A percentile compares a stretch with the other conserved stretches of the same genome.
phyloP scores from a whole-genome alignment of 2,797 vertebrate genomes.

The Alexandromys oeconomus region DNA sequence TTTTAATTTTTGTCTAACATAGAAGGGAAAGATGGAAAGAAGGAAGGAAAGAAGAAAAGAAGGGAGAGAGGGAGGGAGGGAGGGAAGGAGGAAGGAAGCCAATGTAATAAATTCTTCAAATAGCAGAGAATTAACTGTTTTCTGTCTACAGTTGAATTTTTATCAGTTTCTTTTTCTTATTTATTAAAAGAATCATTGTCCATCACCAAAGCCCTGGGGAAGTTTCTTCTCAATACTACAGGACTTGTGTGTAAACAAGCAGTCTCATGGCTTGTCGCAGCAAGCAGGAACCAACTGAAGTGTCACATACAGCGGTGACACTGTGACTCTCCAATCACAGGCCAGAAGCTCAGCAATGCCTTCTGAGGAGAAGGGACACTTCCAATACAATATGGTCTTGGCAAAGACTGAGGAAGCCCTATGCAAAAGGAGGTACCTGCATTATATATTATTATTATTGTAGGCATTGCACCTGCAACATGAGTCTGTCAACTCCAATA shows the following conservation, averaged over 20 bases:
- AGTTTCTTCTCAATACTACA: constrained; percentile 13
- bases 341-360: not conserved
- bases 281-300: not conserved
- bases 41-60: not conserved
- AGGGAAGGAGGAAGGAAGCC: not conserved
- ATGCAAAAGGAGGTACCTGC: not conserved
- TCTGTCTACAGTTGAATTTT: constrained; percentile 13
- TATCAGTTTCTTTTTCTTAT: constrained; percentile 2
- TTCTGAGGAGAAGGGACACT: constrained; percentile 8
- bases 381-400: not conserved
- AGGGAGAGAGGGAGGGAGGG: not conserved
- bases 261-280: not conserved
- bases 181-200: not conserved
- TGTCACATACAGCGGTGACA: not conserved
- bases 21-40: not conserved
- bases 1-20: not conserved
- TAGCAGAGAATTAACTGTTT: not conserved
- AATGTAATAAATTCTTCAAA: constrained; percentile 17
- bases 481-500: not conserved
- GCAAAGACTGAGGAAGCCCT: not conserved
- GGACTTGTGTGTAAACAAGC: not conserved
- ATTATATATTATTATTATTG: not conserved
- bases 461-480: not conserved
- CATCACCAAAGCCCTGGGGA: not conserved
- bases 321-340: not conserved